A percentile compares a stretch with the other conserved stretches of the same genome.
Conservation (phyloP, 2,113 vertebrate genomes). For the Cheirogaleus medius region DNA sequence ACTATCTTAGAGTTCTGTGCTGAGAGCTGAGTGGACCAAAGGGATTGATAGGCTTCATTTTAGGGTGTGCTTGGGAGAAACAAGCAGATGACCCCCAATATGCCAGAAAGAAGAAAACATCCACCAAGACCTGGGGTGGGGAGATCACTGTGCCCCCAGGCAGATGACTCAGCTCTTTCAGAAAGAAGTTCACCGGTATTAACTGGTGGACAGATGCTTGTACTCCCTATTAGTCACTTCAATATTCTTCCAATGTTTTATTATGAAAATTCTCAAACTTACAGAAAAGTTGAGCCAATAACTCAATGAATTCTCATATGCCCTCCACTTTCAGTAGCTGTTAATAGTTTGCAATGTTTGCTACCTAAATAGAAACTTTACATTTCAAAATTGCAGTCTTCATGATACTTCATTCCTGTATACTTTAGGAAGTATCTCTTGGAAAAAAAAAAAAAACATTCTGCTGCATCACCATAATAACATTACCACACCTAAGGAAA, state of each 20-base stretch:
- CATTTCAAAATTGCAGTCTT: background rate
- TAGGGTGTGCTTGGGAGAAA: background rate
- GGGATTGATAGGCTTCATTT: background rate
- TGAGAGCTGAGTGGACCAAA: too few species aligned
- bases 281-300: background rate
- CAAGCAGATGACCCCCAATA: background rate
- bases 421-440: background rate
- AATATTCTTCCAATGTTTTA: background rate
- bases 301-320: background rate
- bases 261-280: constrained; percentile 5
- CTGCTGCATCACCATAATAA: background rate
- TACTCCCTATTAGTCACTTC: background rate
- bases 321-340: background rate
- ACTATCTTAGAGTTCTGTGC: background rate
- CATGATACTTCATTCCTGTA: background rate
- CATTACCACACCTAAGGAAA: background rate
- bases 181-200: background rate
- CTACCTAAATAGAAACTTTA: background rate
- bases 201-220: background rate
- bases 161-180: background rate
- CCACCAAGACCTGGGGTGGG: too few species aligned
- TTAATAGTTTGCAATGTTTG: background rate
- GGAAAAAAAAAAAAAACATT: background rate
- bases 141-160: background rate
- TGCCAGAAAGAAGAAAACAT: background rate